These are phyloP conservation scores for Heteropelma amictum DNA, from an alignment of 2,888 invertebrate genomes.

Conservation along the genomic window DNA sequence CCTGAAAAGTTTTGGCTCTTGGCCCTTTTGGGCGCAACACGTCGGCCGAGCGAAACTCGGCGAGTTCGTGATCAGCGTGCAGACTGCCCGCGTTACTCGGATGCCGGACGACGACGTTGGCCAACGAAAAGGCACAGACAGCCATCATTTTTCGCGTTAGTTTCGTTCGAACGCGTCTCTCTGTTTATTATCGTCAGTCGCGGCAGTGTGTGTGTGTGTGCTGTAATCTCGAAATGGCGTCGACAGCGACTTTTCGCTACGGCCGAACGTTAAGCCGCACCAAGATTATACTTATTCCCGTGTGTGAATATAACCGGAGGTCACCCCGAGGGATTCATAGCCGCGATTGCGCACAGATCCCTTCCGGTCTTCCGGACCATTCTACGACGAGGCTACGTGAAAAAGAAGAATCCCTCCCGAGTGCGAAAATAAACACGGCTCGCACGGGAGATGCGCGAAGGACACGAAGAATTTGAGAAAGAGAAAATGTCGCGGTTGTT, in stretches of 20 bases:
- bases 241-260: constrained; percentile 13
- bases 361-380: background rate
- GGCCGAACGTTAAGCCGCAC: constrained; percentile 17
- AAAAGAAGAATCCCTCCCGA: too few species aligned
- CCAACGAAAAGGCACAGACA: constrained; percentile 7
- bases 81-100: constrained; percentile 44
- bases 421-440: too few species aligned
- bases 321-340: constrained; percentile 12
- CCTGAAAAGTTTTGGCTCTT: constrained; percentile 24
- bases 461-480: too few species aligned
- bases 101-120: background rate
- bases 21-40: constrained; percentile 33
- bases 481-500: too few species aligned
- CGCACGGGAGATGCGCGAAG: too few species aligned
- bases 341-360: constrained; percentile 12
- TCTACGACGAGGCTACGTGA: too few species aligned
- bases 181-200: background rate
- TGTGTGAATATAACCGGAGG: background rate
- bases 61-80: constrained; percentile 54
- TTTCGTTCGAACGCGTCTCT: background rate
- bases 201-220: background rate
- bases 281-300: constrained; percentile 15
- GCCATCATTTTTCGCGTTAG: too few species aligned
- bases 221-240: constrained; percentile 22
- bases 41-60: constrained; percentile 49